Evolutionary conservation across 2,797 vertebrate species (phyloP).

Genomic region (Molossus alvarezi): DNA sequence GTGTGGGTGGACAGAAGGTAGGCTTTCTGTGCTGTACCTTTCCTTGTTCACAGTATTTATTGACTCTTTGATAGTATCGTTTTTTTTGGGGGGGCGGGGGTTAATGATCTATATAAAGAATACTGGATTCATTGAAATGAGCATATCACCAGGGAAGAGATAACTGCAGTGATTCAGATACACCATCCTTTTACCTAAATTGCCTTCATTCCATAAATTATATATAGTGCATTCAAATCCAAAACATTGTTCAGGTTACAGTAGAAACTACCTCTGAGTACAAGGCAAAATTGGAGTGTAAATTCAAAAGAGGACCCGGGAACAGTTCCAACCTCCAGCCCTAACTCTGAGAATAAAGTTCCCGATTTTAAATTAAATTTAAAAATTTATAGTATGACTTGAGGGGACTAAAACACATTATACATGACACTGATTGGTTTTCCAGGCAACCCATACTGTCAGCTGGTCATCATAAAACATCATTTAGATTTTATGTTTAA

Average conservation of each 20-base stretch:
- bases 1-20: too few relatives aligned
- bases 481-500: too few relatives aligned
- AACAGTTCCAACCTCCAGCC: not conserved
- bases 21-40: not conserved
- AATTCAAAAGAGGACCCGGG: not conserved
- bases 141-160: not conserved
- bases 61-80: not conserved
- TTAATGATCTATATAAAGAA: not conserved
- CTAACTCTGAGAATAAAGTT: slow-evolving; percentile 12
- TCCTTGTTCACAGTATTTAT: not conserved
- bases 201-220: not conserved
- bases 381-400: too few relatives aligned
- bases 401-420: too few relatives aligned
- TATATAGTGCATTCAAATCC: not conserved
- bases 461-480: too few relatives aligned
- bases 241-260: not conserved
- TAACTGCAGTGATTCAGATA: not conserved
- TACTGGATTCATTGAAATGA: not conserved
- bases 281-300: not conserved
- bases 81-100: not conserved
- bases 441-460: too few relatives aligned
- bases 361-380: too few relatives aligned
- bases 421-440: too few relatives aligned
- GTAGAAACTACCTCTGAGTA: not conserved
- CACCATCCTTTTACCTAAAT: not conserved